Percentiles rank a stretch among this genome's conserved stretches.
These are phyloP conservation scores for Brachymystax lenok DNA, from an alignment of 2,797 vertebrate genomes.

Conservation along the genomic window DNA sequence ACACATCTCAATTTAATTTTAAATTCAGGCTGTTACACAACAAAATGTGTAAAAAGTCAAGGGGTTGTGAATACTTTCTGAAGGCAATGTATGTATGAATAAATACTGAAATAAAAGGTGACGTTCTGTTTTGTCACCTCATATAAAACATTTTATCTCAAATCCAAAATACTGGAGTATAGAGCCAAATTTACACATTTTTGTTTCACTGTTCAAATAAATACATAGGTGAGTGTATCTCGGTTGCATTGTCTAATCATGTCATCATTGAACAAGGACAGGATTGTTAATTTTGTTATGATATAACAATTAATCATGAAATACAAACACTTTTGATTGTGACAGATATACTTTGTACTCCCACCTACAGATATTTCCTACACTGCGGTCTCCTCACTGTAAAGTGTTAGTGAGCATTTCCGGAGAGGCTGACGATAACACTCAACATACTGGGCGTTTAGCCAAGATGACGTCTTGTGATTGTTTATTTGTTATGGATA, in stretches of 20 bases:
- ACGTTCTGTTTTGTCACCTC: too few species aligned
- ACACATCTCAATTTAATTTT: too few species aligned
- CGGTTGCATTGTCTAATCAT: not conserved
- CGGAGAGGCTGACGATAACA: slow-evolving; percentile 12
- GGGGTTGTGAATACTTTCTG: too few species aligned
- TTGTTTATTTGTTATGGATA: slow-evolving; percentile 7
- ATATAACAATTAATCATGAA: not conserved
- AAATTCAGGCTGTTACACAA: too few species aligned
- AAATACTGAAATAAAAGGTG: too few species aligned
- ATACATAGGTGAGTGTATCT: not conserved
- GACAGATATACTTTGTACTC: not conserved
- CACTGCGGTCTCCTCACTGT: slow-evolving; percentile 50
- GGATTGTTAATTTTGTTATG: not conserved
- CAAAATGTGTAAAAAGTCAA: too few species aligned
- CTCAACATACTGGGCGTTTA: slow-evolving; percentile 3
- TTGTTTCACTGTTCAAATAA: too few species aligned
- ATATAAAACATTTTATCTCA: too few species aligned
- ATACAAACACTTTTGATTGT: slow-evolving; percentile 3
- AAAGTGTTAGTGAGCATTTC: slow-evolving; percentile 44
- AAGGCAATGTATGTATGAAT: too few species aligned
- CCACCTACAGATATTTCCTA: slow-evolving; percentile 53
- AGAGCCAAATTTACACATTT: too few species aligned
- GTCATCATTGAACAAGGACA: not conserved
- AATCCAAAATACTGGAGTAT: too few species aligned
- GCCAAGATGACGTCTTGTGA: not conserved